These are phyloP conservation scores for Pelobates cultripes DNA, from an alignment of 2,797 vertebrate species.

Conservation along the genomic window DNA sequence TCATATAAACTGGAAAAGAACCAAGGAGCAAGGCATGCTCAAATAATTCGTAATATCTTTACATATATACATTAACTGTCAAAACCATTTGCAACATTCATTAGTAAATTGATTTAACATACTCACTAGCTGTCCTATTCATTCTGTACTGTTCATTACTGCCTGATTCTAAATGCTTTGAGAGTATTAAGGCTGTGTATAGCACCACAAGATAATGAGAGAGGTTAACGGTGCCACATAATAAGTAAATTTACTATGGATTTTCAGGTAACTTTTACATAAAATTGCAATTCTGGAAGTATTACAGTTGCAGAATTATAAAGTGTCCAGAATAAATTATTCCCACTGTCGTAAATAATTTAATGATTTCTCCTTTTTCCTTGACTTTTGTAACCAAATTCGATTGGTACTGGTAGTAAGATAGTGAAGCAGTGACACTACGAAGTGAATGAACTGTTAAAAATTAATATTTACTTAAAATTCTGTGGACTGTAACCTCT, in stretches of 20 bases:
- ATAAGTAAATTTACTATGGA: slow-evolving; percentile 21
- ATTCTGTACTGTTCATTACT: background rate
- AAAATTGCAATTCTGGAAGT: background rate
- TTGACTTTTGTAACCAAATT: slow-evolving; percentile 1
- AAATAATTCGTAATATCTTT: background rate
- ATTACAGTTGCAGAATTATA: slow-evolving; percentile 4
- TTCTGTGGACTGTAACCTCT: no score
- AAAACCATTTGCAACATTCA: slow-evolving; percentile 5
- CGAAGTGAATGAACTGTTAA: no score
- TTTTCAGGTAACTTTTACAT: slow-evolving; percentile 20
- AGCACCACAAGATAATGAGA: background rate
- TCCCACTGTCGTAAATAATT: slow-evolving; percentile 13
- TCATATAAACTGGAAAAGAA: no score
- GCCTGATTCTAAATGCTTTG: background rate
- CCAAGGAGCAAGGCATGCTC: background rate
- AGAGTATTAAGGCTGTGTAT: background rate
- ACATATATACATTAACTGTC: slow-evolving; percentile 6
- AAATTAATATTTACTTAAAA: no score
- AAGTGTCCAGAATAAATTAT: slow-evolving; percentile 6
- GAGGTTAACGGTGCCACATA: slow-evolving; percentile 17
- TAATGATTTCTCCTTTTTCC: background rate
- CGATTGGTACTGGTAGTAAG: background rate
- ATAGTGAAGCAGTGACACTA: no score
- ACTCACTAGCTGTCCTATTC: background rate
- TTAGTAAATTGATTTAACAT: slow-evolving; percentile 1